A percentile compares a stretch with the other conserved stretches of the same genome.
These are phyloP conservation scores for Lacanobia wlatinum DNA, from an alignment of 2,888 invertebrate genomes.

Conservation along the genomic window DNA sequence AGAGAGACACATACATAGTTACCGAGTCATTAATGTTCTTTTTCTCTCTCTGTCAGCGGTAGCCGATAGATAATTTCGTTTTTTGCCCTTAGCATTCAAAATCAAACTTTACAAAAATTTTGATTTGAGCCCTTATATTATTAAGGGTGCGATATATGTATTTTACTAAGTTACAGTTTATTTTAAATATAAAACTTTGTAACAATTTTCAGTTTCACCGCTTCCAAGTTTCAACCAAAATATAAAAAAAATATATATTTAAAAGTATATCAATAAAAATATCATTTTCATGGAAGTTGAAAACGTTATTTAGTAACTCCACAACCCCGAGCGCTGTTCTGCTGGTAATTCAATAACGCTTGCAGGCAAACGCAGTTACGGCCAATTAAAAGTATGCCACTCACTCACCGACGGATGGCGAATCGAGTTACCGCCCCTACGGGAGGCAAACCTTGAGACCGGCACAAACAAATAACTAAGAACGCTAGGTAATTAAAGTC, in stretches of 20 bases:
- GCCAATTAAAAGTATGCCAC: constrained; percentile 90
- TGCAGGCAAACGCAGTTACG: constrained; percentile 89
- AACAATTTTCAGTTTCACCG: too few relatives aligned
- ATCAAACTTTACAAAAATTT: too few relatives aligned
- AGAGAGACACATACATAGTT: too few relatives aligned
- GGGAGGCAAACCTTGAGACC: constrained; percentile 80
- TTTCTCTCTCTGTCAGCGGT: too few relatives aligned
- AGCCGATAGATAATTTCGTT: too few relatives aligned
- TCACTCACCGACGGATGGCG: constrained; percentile 82
- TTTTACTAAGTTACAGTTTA: too few relatives aligned
- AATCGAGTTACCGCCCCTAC: constrained; percentile 84
- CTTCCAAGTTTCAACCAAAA: neutral
- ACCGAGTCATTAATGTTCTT: too few relatives aligned
- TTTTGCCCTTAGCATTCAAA: too few relatives aligned
- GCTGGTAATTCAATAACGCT: constrained; percentile 88
- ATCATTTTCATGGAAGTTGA: constrained; percentile 51
- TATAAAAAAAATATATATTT: neutral
- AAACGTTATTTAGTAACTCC: constrained; percentile 76
- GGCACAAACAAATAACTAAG: constrained; percentile 82
- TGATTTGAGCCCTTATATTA: too few relatives aligned
- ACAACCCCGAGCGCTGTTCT: constrained; percentile 79
- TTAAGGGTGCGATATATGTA: too few relatives aligned
- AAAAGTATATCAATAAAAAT: constrained; percentile 33
- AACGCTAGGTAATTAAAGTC: constrained; percentile 80
- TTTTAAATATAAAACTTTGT: too few relatives aligned